phyloP scores from a whole-genome alignment of 2,888 invertebrate species.

The Leptopilina drosophilae region DNA sequence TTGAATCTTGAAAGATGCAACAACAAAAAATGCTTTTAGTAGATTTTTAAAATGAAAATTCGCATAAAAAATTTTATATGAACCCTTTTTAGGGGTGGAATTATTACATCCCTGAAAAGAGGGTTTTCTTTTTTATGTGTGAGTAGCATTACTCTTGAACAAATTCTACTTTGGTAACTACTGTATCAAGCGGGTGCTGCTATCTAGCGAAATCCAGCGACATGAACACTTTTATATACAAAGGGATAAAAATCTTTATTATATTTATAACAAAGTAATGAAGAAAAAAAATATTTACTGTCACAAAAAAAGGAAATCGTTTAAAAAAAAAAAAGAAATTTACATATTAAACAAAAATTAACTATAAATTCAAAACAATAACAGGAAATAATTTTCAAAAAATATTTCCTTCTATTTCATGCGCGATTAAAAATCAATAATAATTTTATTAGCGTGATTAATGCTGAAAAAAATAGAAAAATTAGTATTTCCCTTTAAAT shows the following conservation, averaged over 20 bases:
- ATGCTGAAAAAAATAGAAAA: no score
- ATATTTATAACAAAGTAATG: constrained; percentile 10
- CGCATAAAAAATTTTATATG: neutral
- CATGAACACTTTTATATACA: constrained; percentile 35
- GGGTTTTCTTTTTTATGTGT: neutral
- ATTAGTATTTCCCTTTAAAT: no score
- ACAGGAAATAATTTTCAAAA: no score
- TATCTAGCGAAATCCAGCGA: constrained; percentile 34
- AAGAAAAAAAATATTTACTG: neutral
- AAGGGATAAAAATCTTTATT: constrained; percentile 14
- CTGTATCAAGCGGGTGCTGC: constrained; percentile 37
- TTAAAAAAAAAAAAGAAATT: no score
- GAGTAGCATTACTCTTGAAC: constrained; percentile 7
- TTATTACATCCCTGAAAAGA: constrained; percentile 18
- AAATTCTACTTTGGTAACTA: neutral
- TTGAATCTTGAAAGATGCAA: no score
- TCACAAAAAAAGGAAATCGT: no score
- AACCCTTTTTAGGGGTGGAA: neutral
- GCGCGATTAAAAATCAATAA: no score
- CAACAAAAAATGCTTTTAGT: neutral
- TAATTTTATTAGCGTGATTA: no score
- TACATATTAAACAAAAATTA: no score
- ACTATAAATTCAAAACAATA: no score
- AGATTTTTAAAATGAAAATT: neutral
- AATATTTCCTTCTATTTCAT: no score